Evolutionary conservation across 2,888 invertebrate species (phyloP).

Genomic region (Ctenicera cuprea): DNA sequence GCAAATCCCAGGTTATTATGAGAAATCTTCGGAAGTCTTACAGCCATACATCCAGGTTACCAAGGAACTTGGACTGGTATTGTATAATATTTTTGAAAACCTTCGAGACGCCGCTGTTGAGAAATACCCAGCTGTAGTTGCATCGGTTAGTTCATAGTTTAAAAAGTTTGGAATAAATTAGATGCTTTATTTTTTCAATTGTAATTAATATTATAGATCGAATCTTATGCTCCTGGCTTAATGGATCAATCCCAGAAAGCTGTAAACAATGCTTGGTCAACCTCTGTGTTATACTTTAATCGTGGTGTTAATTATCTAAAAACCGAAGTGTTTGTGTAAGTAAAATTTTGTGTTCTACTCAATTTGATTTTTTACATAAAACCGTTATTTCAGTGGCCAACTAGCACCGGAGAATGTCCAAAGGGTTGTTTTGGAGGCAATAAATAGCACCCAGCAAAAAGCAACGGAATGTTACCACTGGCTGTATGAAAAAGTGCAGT

Average conservation of each 20-base stretch:
- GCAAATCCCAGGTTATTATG: conserved; percentile 81
- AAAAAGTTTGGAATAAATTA: no score
- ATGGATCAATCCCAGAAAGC: conserved; percentile 76
- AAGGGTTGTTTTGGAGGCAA: conserved; percentile 79
- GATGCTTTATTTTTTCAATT: no score
- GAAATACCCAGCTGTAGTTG: conserved; percentile 73
- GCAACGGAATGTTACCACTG: conserved; percentile 83
- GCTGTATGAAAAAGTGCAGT: conserved; percentile 86
- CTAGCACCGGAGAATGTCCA: conserved; percentile 86
- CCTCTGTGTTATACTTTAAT: conserved; percentile 74
- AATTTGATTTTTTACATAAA: no score
- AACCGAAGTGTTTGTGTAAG: conserved; percentile 88
- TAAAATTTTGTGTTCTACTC: conserved; percentile 61
- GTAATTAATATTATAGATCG: conserved; percentile 74
- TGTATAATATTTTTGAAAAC: conserved; percentile 71
- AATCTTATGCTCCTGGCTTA: conserved; percentile 84
- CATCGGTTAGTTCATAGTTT: conserved; percentile 76
- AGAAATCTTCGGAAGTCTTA: conserved; percentile 74
- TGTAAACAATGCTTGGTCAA: conserved; percentile 73
- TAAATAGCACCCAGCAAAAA: conserved; percentile 81
- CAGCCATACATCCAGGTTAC: conserved; percentile 79
- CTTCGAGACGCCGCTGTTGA: conserved; percentile 60
- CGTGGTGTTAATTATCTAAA: conserved; percentile 78
- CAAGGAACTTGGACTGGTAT: conserved; percentile 76
- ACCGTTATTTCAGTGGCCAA: conserved; percentile 76